Evolutionary conservation across 2,888 invertebrate genomes (phyloP).

Genomic region (Caenorhabditis japonica): DNA sequence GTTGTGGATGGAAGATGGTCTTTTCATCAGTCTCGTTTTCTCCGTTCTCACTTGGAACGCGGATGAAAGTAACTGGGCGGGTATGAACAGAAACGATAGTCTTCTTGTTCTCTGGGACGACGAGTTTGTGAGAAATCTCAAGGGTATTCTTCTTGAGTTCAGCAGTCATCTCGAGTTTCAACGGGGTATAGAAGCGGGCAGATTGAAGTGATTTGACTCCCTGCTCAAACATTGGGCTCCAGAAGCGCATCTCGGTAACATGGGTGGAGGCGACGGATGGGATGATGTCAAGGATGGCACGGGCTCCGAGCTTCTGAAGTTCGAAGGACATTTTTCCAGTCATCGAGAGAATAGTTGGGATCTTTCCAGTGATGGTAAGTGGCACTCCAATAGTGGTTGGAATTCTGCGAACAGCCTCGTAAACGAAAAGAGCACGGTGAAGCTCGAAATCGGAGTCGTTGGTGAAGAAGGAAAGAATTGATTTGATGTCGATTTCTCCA

Average conservation of each 20-base stretch:
- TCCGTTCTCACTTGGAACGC: conserved; percentile 52
- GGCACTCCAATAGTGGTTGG: conserved; percentile 70
- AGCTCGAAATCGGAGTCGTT: conserved; percentile 41
- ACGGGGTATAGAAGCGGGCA: conserved; percentile 61
- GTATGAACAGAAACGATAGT: conserved; percentile 47
- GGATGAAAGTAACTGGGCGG: conserved; percentile 67
- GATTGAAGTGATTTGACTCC: conserved; percentile 67
- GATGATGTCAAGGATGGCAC: conserved; percentile 30
- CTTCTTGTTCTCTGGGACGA: conserved; percentile 48
- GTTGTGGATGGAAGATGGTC: conserved; percentile 61
- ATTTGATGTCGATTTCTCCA: conserved; percentile 40
- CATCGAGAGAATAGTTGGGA: conserved; percentile 53
- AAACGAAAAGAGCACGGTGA: conserved; percentile 54
- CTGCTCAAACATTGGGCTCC: conserved; percentile 61
- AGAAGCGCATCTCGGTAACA: conserved; percentile 54
- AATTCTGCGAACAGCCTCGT: conserved; percentile 52
- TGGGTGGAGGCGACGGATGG: conserved; percentile 50
- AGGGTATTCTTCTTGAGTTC: conserved; percentile 32
- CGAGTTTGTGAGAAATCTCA: conserved; percentile 29
- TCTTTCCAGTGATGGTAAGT: conserved; percentile 52
- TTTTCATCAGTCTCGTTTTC: conserved; percentile 66
- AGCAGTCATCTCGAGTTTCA: conserved; percentile 54
- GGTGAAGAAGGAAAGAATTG: conserved; percentile 42
- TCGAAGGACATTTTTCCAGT: conserved; percentile 45
- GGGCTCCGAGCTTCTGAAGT: conserved; percentile 36